These are phyloP conservation scores for Miltochrista miniata DNA, from an alignment of 2,888 invertebrate genomes.

Conservation along the genomic window DNA sequence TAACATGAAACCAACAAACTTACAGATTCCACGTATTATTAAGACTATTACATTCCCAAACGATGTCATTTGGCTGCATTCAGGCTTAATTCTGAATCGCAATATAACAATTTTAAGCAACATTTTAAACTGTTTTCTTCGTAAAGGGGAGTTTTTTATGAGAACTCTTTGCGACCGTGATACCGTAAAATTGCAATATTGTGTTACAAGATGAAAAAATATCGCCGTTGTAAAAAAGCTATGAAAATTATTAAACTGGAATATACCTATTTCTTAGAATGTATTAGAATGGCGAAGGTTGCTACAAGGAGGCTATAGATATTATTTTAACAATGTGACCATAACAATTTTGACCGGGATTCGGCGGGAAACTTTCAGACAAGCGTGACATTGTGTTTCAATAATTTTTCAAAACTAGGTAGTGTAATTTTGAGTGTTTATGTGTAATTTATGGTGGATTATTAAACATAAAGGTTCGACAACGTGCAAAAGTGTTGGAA, in stretches of 20 bases:
- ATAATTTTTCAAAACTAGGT: too few relatives aligned
- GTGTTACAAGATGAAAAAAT: neutral
- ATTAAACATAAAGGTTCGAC: too few relatives aligned
- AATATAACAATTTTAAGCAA: slow-evolving; percentile 1
- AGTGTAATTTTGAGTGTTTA: too few relatives aligned
- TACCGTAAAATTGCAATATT: slow-evolving; percentile 1
- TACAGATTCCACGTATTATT: slow-evolving; percentile 18
- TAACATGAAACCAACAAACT: slow-evolving; percentile 23
- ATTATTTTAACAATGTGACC: too few relatives aligned
- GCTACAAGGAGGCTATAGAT: neutral
- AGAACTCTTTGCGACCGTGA: neutral
- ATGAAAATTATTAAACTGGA: neutral
- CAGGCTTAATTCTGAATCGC: neutral
- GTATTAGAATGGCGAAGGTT: neutral
- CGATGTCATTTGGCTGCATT: neutral
- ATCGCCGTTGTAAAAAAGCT: neutral
- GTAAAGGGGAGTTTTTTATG: slow-evolving; percentile 1
- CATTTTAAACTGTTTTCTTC: neutral
- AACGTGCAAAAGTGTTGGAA: too few relatives aligned
- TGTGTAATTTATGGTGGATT: too few relatives aligned
- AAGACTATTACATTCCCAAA: slow-evolving; percentile 11
- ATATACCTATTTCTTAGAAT: neutral
- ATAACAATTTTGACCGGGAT: too few relatives aligned
- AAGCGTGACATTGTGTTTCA: too few relatives aligned
- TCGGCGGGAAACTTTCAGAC: too few relatives aligned